Base-by-base conservation (phyloP, 2,888 invertebrate genomes). In the Megamerina dolium region DNA sequence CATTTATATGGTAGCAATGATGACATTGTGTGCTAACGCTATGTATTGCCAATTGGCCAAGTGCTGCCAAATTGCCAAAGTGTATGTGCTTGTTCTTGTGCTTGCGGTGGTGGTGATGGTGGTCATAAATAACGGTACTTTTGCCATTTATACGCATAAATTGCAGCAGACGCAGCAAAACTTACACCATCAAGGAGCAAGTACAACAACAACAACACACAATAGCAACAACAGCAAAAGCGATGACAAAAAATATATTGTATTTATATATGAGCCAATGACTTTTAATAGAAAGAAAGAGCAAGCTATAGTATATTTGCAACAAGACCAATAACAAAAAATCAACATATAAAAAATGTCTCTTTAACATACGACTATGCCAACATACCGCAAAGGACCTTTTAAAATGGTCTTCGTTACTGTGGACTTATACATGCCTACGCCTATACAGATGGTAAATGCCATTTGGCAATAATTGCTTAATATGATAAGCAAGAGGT, bases 111-210 rank as follows among this genome's bases (percentile, higher is more conserved):
- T 39, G 46, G 48, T 44, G 43, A 46, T 47, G 49, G 43, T 37
- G 47, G 46, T 45, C 59, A 68, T 69, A 68, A 68, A 68, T 68
- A 65, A 68, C 63, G 61, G 62, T 59, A 67, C 66, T 69, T 69
- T 65, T 66, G 66, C 65, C 53, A 69, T 67, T 54, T 48, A 46
- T 49, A 44, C 43, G 43, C 49, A 55, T 53, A 53, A 55, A 55
- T 52, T 52, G 52, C 50, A 55, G 50, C 49, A 43, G 43, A 43
- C 37, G 43, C 43, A 36, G 34, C 34, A 36, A 36, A 31, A 14
- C 31, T 23, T 23, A 23, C n/a, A 29, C n/a, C n/a, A n/a, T n/a
- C n/a, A n/a, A n/a, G n/a, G n/a, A 12, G 2, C 27, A n/a, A 13
- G 19, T 10, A 36, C 20, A 34, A 12, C 16, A 16, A 36, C 16